These are phyloP conservation scores for Urocyon cinereoargenteus DNA, from an alignment of 2,797 vertebrate species.

Conservation along the genomic window DNA sequence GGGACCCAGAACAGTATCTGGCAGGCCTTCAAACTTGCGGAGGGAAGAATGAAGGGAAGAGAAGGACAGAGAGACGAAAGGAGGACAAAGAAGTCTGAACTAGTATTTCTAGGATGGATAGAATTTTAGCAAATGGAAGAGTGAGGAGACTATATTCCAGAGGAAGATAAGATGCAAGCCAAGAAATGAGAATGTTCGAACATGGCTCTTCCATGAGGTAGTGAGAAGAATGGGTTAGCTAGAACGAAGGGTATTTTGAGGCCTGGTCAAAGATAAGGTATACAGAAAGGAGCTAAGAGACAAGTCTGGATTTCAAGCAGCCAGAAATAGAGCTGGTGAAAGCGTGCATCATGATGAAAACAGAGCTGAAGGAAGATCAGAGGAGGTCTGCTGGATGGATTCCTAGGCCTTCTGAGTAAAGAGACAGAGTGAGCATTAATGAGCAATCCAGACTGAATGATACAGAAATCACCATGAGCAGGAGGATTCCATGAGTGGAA, in stretches of 20 bases:
- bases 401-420: slow-evolving; percentile 39
- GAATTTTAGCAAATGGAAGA: not conserved
- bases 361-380: slow-evolving; percentile 9
- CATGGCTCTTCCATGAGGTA: fast-evolving
- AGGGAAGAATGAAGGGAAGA: not conserved
- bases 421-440: not conserved
- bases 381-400: not conserved
- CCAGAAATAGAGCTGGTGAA: not conserved
- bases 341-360: slow-evolving; percentile 25
- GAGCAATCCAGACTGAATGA: not conserved
- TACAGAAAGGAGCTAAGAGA: not conserved
- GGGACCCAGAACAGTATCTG: not conserved
- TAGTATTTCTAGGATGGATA: not conserved
- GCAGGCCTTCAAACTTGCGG: not conserved
- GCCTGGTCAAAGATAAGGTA: not conserved
- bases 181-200: not conserved
- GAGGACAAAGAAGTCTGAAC: not conserved
- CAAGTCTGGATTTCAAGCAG: not conserved
- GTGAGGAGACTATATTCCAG: not conserved
- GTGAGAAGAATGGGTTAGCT: not conserved
- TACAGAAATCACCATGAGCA: not conserved
- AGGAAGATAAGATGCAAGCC: not conserved
- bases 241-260: not conserved
- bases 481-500: slow-evolving; percentile 49
- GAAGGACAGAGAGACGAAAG: not conserved